Evolutionary conservation across 1,140 invertebrate species (phyloP).

Genomic region (Telenomus remus): DNA sequence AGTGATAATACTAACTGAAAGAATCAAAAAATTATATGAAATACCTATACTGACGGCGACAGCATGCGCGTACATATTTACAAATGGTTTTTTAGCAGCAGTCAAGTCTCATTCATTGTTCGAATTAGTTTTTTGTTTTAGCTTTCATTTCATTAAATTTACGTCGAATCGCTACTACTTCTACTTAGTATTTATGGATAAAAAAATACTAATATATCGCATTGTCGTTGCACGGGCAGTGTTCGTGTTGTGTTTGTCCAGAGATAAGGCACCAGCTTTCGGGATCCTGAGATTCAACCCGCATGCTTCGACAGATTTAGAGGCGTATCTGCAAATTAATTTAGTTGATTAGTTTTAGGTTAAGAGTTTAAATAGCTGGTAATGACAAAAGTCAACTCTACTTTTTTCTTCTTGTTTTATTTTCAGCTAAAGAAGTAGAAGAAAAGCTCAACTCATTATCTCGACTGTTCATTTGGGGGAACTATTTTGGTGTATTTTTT

Average conservation of each 20-base stretch:
- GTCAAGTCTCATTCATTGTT: constrained; percentile 49
- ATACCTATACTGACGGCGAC: constrained; percentile 65
- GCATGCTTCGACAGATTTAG: constrained; percentile 76
- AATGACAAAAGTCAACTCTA: too few relatives aligned
- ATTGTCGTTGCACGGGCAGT: constrained; percentile 75
- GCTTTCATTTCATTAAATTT: constrained; percentile 47
- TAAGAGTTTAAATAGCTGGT: too few relatives aligned
- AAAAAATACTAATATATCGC: constrained; percentile 75
- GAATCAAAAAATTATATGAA: constrained; percentile 67
- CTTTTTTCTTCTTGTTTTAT: too few relatives aligned
- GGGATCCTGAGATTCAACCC: constrained; percentile 75
- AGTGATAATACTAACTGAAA: constrained; percentile 67
- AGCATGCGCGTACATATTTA: constrained; percentile 69
- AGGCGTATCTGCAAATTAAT: constrained; percentile 72
- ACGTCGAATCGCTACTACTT: constrained; percentile 64
- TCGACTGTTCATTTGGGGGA: too few relatives aligned
- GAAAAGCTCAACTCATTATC: too few relatives aligned
- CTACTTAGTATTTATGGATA: constrained; percentile 70
- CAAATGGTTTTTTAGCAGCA: constrained; percentile 63
- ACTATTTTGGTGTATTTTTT: too few relatives aligned
- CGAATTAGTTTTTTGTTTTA: too few relatives aligned
- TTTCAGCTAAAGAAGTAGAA: too few relatives aligned
- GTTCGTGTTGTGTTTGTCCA: constrained; percentile 68
- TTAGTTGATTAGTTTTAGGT: background rate
- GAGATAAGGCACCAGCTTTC: constrained; percentile 74